phyloP scores from a whole-genome alignment of 2,113 vertebrate genomes.

The Genyomyrus donnyi region DNA sequence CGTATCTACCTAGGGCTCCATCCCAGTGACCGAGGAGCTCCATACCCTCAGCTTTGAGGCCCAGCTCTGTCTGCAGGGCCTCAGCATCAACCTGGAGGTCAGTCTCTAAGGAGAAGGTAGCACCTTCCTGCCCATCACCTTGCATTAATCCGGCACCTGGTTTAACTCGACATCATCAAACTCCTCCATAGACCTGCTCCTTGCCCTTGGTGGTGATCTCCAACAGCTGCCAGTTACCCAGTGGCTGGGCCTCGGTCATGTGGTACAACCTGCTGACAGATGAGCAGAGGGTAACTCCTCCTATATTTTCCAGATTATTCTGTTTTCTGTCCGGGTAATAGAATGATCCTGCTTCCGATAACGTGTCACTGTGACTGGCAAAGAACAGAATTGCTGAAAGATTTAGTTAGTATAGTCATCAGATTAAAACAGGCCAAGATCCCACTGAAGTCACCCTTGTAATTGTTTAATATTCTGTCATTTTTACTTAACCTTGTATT shows the following conservation, averaged over 20 bases:
- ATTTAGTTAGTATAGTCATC: not conserved
- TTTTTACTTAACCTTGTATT: not conserved
- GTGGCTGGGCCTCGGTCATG: constrained; percentile 90
- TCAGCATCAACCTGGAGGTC: constrained; percentile 87
- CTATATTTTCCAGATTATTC: not conserved
- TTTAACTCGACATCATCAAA: not conserved
- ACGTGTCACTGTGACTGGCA: not conserved
- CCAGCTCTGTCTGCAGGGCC: constrained; percentile 79
- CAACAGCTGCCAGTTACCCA: constrained; percentile 88
- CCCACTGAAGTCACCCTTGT: not conserved
- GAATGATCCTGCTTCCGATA: not conserved
- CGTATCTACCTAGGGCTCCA: constrained; percentile 65
- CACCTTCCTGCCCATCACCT: not conserved
- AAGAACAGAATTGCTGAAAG: not conserved
- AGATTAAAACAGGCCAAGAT: not conserved
- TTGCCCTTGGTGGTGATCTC: constrained; percentile 95
- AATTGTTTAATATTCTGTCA: not conserved
- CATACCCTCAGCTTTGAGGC: constrained; percentile 92
- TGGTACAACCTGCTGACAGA: constrained; percentile 92
- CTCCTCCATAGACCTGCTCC: constrained; percentile 71
- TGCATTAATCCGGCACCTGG: not conserved
- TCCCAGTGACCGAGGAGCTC: constrained; percentile 90
- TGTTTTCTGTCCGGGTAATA: not conserved
- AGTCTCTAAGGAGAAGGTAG: constrained; percentile 16
- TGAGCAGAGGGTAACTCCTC: constrained; percentile 70